phyloP scores from a whole-genome alignment of 1,140 invertebrate species.

The Plectrocnemia conspersa region DNA sequence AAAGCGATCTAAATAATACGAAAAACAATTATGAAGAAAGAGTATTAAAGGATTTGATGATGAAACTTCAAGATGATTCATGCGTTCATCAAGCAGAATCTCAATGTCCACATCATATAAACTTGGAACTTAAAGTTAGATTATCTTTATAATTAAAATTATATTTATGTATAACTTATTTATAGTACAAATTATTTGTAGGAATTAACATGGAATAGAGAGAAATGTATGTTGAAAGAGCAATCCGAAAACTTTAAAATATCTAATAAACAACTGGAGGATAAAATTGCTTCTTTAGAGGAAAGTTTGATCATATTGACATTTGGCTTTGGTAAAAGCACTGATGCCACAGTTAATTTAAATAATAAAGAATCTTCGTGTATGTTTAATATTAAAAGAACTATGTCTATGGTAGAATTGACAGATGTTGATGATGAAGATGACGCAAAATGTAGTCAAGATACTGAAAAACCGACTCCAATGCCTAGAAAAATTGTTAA shows the following conservation, averaged over 20 bases:
- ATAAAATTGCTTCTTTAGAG: constrained; percentile 20
- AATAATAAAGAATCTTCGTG: too few relatives aligned
- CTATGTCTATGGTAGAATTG: constrained; percentile 24
- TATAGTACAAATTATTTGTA: constrained; percentile 17
- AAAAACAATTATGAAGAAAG: constrained; percentile 16
- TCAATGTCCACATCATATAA: constrained; percentile 42
- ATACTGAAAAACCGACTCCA: constrained; percentile 19
- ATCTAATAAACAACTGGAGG: not conserved
- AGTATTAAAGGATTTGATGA: not conserved
- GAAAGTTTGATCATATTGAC: constrained; percentile 28
- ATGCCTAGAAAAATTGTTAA: constrained; percentile 24
- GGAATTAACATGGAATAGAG: constrained; percentile 28
- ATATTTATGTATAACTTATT: too few relatives aligned
- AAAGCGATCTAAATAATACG: constrained; percentile 43
- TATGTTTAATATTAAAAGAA: constrained; percentile 21
- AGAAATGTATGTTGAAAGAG: constrained; percentile 1
- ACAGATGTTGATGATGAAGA: constrained; percentile 24
- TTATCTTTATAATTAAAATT: too few relatives aligned
- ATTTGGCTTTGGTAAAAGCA: constrained; percentile 24
- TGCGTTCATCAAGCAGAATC: constrained; percentile 36
- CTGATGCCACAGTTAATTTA: too few relatives aligned
- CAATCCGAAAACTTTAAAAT: constrained; percentile 5
- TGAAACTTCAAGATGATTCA: constrained; percentile 37
- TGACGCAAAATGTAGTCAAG: constrained; percentile 19
- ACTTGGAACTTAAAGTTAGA: constrained; percentile 42